phyloP scores from a whole-genome alignment of 2,113 vertebrate genomes.

The Synchiropus splendidus region DNA sequence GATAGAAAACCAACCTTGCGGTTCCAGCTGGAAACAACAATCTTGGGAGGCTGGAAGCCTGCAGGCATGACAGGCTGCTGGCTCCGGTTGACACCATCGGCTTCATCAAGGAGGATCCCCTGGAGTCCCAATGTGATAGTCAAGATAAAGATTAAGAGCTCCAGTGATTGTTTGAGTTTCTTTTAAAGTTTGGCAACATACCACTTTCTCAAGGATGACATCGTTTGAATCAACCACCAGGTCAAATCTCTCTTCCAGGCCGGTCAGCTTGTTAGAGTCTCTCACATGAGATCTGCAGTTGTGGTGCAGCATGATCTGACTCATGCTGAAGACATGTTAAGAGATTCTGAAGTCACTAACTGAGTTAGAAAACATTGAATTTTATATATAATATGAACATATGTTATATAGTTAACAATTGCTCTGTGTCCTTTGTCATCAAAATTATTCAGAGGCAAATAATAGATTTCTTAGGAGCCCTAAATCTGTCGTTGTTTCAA shows the following conservation, averaged over 20 bases:
- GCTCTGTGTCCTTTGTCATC: too few relatives aligned
- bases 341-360: neutral
- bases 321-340: constrained; percentile 75
- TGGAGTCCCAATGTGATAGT: constrained; percentile 50
- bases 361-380: too few relatives aligned
- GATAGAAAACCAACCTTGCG: constrained; percentile 74
- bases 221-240: constrained; percentile 90
- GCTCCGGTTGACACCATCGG: constrained; percentile 80
- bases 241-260: constrained; percentile 88
- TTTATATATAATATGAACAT: too few relatives aligned
- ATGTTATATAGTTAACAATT: too few relatives aligned
- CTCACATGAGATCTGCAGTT: constrained; percentile 78
- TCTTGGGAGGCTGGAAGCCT: constrained; percentile 83
- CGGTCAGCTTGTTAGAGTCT: constrained; percentile 74
- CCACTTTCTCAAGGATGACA: constrained; percentile 88
- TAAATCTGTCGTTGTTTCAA: too few relatives aligned
- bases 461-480: too few relatives aligned
- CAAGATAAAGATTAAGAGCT: neutral
- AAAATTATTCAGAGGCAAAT: too few relatives aligned
- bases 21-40: constrained; percentile 95
- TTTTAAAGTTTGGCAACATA: constrained; percentile 50
- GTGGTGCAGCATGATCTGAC: constrained; percentile 86
- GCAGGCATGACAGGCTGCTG: constrained; percentile 86
- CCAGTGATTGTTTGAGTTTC: too few relatives aligned
- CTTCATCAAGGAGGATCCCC: constrained; percentile 92